These are phyloP conservation scores for Mizuhopecten yessoensis DNA, from an alignment of 1,140 invertebrate species.

Conservation along the genomic window DNA sequence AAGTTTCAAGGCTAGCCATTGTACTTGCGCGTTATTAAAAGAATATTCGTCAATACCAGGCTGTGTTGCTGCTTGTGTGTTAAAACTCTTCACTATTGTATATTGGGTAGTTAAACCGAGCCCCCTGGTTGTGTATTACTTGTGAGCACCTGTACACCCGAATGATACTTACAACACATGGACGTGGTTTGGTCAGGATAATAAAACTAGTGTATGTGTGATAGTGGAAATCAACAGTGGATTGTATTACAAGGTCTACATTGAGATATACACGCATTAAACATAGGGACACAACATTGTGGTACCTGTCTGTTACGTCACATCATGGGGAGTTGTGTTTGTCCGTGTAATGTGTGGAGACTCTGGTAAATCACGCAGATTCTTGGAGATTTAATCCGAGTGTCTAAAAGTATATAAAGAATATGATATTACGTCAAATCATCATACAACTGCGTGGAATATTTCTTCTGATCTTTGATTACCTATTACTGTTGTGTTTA, in stretches of 20 bases:
- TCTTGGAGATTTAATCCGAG: background rate
- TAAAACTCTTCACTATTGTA: conserved; percentile 31
- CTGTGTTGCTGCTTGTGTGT: background rate
- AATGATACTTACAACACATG: background rate
- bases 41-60: background rate
- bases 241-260: background rate
- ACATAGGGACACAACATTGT: background rate
- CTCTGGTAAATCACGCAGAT: background rate
- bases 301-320: background rate
- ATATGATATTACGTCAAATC: background rate
- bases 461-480: conserved; percentile 13
- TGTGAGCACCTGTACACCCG: background rate
- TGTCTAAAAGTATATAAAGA: background rate
- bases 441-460: background rate
- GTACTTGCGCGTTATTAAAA: background rate
- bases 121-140: background rate
- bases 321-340: background rate
- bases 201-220: background rate
- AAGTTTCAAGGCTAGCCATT: background rate
- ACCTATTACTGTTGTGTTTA: background rate
- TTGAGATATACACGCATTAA: background rate
- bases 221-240: conserved; percentile 20
- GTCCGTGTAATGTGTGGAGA: background rate
- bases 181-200: background rate
- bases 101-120: background rate